Evolutionary conservation across 2,797 vertebrate genomes (phyloP).

Genomic region (Gambelia wislizenii): DNA sequence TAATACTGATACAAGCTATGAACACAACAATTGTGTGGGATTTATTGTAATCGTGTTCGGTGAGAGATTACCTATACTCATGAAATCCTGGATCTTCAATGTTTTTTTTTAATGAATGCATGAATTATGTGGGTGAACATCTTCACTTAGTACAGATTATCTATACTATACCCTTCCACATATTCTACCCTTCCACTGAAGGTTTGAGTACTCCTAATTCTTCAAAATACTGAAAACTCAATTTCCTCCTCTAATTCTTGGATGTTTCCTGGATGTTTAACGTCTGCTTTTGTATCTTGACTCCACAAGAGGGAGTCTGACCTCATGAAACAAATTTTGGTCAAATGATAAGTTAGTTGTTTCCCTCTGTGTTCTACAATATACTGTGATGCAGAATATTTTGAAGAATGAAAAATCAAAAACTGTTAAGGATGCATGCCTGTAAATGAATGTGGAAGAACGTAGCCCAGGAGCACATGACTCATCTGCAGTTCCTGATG

Average conservation of each 20-base stretch:
- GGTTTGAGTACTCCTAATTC: neutral
- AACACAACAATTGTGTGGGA: too few relatives aligned
- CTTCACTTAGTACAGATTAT: too few relatives aligned
- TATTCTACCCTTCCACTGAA: too few relatives aligned
- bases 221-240: neutral
- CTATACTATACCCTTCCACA: too few relatives aligned
- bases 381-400: neutral
- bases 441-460: neutral
- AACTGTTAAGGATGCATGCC: neutral
- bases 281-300: constrained; percentile 27
- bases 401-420: neutral
- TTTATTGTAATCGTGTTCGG: too few relatives aligned
- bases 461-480: neutral
- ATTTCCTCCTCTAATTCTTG: neutral
- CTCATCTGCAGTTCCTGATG: constrained; percentile 44
- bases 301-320: constrained; percentile 67
- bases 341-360: too few relatives aligned
- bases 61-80: too few relatives aligned
- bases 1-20: too few relatives aligned
- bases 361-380: neutral
- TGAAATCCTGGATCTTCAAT: too few relatives aligned
- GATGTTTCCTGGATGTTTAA: neutral
- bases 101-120: too few relatives aligned
- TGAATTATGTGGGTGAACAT: too few relatives aligned
- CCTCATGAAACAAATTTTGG: constrained; percentile 12